These are phyloP conservation scores for Pandemis cinnamomeana DNA, from an alignment of 2,888 invertebrate species.

Conservation along the genomic window DNA sequence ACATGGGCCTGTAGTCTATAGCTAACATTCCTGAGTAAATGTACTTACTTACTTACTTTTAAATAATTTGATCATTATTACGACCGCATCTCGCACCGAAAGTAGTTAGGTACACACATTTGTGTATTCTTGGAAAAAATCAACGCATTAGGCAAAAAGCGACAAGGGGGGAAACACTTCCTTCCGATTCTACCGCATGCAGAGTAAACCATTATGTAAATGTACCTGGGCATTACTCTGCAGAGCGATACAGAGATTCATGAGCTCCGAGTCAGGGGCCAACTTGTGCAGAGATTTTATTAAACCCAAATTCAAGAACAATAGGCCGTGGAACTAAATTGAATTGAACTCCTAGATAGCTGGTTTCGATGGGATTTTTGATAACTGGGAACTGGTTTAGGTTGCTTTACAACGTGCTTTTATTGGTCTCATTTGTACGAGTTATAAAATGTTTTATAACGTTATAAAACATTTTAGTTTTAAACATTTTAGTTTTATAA, in stretches of 20 bases:
- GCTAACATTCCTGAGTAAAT: no score
- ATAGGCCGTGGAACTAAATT: background rate
- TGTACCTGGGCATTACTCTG: conserved; percentile 27
- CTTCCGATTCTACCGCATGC: conserved; percentile 9
- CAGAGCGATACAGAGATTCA: conserved; percentile 17
- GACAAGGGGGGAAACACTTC: conserved; percentile 9
- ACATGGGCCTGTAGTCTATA: no score
- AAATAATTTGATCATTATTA: no score
- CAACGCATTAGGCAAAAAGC: conserved; percentile 11
- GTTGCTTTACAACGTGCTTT: no score
- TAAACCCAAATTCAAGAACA: conserved; percentile 7
- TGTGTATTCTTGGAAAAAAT: background rate
- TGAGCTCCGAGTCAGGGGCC: conserved; percentile 5
- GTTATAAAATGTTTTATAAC: no score
- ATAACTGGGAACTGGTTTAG: no score
- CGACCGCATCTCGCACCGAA: background rate
- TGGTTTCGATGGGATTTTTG: no score
- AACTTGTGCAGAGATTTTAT: conserved; percentile 23
- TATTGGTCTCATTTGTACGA: no score
- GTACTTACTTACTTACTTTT: no score
- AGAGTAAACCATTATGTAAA: conserved; percentile 29
- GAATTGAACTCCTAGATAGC: background rate
- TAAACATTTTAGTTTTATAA: no score
- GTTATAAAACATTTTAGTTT: no score
- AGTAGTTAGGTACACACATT: background rate